Conservation (phyloP, 1,140 invertebrate genomes). For the Neelides sp. region DNA sequence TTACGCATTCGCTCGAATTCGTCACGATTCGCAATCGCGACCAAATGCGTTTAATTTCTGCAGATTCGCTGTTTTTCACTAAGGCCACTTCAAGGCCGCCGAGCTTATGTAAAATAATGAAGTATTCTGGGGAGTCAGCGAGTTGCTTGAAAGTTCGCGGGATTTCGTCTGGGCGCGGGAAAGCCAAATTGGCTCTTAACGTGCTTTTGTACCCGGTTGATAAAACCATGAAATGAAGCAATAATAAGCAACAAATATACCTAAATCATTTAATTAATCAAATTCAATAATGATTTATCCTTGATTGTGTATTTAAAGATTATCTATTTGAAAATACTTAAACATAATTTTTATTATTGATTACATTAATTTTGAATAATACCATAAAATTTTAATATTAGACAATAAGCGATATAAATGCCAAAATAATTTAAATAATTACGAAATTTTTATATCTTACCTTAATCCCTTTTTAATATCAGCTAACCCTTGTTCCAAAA, state of each 20-base stretch:
- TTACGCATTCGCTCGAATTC: background rate
- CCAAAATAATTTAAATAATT: too few species aligned
- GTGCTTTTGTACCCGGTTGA: conserved; percentile 5
- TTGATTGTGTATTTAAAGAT: too few species aligned
- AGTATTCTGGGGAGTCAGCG: conserved; percentile 1
- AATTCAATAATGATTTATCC: too few species aligned
- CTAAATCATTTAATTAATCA: too few species aligned
- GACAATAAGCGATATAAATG: too few species aligned
- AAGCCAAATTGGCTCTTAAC: conserved; percentile 1
- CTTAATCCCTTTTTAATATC: too few species aligned
- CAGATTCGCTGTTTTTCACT: background rate
- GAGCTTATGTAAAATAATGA: background rate
- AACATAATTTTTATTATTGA: too few species aligned
- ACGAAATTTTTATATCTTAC: too few species aligned
- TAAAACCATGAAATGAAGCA: background rate
- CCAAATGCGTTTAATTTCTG: background rate
- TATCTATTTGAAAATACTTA: too few species aligned
- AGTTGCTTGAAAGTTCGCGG: conserved; percentile 2
- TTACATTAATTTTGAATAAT: too few species aligned
- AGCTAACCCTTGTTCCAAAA: too few species aligned
- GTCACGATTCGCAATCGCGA: background rate
- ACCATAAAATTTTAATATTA: too few species aligned
- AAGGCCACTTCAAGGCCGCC: conserved; percentile 5
- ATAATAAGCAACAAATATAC: background rate
- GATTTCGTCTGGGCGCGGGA: conserved; percentile 2